These are phyloP conservation scores for Drosophila nigromelanica DNA, from an alignment of 1,140 invertebrate genomes.

Conservation along the genomic window DNA sequence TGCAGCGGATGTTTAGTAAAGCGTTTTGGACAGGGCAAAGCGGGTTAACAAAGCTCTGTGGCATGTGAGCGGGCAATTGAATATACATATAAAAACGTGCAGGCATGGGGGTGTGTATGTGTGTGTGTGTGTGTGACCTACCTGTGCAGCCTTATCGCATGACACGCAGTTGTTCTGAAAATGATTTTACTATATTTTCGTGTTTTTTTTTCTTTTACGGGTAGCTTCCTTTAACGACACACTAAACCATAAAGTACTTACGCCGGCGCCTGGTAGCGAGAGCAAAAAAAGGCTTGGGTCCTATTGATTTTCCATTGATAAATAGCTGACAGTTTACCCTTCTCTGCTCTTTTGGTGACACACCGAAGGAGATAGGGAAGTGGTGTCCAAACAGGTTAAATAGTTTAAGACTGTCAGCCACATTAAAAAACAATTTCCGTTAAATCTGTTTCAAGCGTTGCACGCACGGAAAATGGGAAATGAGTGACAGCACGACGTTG, in stretches of 20 bases:
- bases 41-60: slow-evolving; percentile 14
- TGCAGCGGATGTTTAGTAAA: slow-evolving; percentile 67
- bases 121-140: slow-evolving; percentile 40
- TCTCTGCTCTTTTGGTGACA: slow-evolving; percentile 11
- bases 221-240: slow-evolving; percentile 36
- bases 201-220: slow-evolving; percentile 4
- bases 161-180: slow-evolving; percentile 63
- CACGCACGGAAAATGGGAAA: slow-evolving; percentile 22
- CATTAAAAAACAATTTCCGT: slow-evolving; percentile 81
- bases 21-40: neutral
- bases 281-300: slow-evolving; percentile 42
- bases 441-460: slow-evolving; percentile 60
- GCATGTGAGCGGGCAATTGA: slow-evolving; percentile 39
- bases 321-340: slow-evolving; percentile 67
- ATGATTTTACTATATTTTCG: slow-evolving; percentile 38
- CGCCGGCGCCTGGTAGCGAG: neutral
- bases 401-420: slow-evolving; percentile 75
- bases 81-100: slow-evolving; percentile 22
- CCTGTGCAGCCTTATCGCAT: slow-evolving; percentile 71
- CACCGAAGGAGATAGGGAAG: neutral
- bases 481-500: slow-evolving; percentile 9
- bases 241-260: slow-evolving; percentile 65
- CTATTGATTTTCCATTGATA: slow-evolving; percentile 81
- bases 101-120: neutral
- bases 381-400: slow-evolving; percentile 51